Evolutionary conservation across 1,140 invertebrate genomes (phyloP).

Genomic region (Scaptodrosophila lebanonensis): DNA sequence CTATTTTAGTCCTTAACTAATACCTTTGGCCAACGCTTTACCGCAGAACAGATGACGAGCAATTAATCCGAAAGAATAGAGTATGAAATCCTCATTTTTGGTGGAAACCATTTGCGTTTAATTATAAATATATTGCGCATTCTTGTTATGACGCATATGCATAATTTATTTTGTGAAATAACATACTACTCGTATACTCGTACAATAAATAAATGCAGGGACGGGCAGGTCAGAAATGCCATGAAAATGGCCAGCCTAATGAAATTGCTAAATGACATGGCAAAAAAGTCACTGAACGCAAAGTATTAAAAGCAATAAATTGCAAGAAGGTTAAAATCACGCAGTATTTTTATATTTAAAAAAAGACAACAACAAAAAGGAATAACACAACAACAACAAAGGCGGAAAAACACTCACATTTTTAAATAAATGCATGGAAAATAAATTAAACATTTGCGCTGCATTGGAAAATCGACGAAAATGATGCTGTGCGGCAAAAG

Average conservation of each 20-base stretch:
- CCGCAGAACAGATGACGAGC: too few relatives aligned
- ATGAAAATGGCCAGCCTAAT: constrained; percentile 26
- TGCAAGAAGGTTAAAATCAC: constrained; percentile 7
- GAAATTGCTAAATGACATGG: constrained; percentile 26
- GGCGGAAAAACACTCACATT: constrained; percentile 39
- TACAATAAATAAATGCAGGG: too few relatives aligned
- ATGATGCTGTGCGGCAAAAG: constrained; percentile 14
- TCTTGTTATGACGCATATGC: constrained; percentile 26
- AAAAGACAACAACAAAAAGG: neutral
- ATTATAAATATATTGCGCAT: constrained; percentile 34
- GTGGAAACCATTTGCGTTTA: constrained; percentile 13
- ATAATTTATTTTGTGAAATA: too few relatives aligned
- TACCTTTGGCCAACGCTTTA: too few relatives aligned
- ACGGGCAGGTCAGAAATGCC: too few relatives aligned
- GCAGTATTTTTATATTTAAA: constrained; percentile 2
- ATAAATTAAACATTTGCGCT: constrained; percentile 40
- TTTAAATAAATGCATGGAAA: constrained; percentile 49
- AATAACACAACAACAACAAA: constrained; percentile 21
- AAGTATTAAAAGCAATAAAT: constrained; percentile 27
- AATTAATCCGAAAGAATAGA: too few relatives aligned
- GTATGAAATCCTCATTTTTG: too few relatives aligned
- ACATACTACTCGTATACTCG: too few relatives aligned
- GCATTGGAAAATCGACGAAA: constrained; percentile 1
- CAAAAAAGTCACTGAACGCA: constrained; percentile 17
- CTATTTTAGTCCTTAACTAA: too few relatives aligned